A percentile compares a stretch with the other conserved stretches of the same genome.
phyloP scores from a whole-genome alignment of 2,113 vertebrate species.

The Salvelinus alpinus region DNA sequence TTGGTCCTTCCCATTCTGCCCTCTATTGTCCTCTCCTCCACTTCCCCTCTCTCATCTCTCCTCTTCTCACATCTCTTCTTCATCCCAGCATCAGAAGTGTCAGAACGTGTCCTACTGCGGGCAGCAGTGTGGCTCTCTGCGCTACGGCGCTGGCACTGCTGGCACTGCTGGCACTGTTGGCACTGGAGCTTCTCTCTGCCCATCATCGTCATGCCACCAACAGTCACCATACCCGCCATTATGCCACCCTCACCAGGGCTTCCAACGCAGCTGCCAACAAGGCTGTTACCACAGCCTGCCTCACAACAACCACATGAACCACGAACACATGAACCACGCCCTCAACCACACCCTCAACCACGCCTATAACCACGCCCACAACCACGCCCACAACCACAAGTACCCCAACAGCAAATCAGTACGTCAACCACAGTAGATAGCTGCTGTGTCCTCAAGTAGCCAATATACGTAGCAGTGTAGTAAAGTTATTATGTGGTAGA shows the following conservation, averaged over 20 bases:
- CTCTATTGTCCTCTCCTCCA: not conserved
- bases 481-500: no score
- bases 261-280: constrained; percentile 28
- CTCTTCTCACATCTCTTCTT: constrained; percentile 38
- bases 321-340: not conserved
- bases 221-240: not conserved
- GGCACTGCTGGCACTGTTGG: constrained; percentile 39
- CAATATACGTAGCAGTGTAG: not conserved
- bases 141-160: constrained; percentile 56
- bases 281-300: constrained; percentile 5
- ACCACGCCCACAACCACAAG: constrained; percentile 2
- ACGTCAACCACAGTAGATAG: constrained; percentile 44
- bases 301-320: not conserved
- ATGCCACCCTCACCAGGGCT: constrained; percentile 39
- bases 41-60: constrained; percentile 21
- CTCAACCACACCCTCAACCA: constrained; percentile 45
- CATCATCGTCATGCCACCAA: not conserved
- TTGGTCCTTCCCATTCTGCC: no score
- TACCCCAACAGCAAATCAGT: constrained; percentile 15
- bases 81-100: constrained; percentile 52
- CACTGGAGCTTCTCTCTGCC: constrained; percentile 9
- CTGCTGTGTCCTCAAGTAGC: not conserved
- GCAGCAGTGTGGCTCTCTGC: constrained; percentile 61
- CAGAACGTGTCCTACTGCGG: constrained; percentile 51
- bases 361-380: constrained; percentile 29